Percentiles rank a stretch among this genome's conserved stretches.
Evolutionary conservation across 2,797 vertebrate species (phyloP).

Genomic region (Rhinoraja longicauda): DNA sequence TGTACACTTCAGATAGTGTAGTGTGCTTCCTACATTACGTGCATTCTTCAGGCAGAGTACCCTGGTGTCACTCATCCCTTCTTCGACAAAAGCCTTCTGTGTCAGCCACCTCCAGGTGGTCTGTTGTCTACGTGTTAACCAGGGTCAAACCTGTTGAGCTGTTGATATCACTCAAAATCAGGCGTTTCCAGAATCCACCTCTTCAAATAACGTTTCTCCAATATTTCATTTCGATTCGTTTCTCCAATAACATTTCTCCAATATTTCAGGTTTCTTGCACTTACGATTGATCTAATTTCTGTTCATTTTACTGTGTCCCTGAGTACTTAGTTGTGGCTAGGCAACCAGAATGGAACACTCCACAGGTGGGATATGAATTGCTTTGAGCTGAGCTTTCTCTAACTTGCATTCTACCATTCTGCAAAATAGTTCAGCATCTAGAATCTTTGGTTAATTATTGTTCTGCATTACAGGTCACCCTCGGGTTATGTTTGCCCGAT

Average conservation of each 20-base stretch:
- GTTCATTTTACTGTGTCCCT: neutral
- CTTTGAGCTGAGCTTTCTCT: neutral
- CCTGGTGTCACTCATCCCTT: too few species aligned
- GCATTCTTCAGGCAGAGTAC: too few species aligned
- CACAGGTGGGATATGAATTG: neutral
- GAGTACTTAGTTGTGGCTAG: neutral
- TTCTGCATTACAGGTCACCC: neutral
- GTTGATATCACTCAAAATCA: too few species aligned
- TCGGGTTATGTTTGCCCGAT: too few species aligned
- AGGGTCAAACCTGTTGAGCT: too few species aligned
- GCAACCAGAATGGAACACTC: neutral
- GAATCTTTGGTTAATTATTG: neutral
- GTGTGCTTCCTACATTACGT: too few species aligned
- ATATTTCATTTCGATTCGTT: neutral
- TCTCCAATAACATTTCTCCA: neutral
- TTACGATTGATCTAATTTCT: neutral
- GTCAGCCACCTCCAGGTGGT: too few species aligned
- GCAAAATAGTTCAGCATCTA: neutral
- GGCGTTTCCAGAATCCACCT: neutral
- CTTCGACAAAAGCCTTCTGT: too few species aligned
- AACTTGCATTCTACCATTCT: neutral
- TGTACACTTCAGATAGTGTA: too few species aligned
- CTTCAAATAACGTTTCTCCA: neutral
- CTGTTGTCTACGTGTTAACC: too few species aligned
- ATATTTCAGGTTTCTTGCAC: neutral